Evolutionary conservation across 2,888 invertebrate genomes (phyloP), one percentile per base, ranked within the genome.

Genomic region (Trachelus tabidus): DNA sequence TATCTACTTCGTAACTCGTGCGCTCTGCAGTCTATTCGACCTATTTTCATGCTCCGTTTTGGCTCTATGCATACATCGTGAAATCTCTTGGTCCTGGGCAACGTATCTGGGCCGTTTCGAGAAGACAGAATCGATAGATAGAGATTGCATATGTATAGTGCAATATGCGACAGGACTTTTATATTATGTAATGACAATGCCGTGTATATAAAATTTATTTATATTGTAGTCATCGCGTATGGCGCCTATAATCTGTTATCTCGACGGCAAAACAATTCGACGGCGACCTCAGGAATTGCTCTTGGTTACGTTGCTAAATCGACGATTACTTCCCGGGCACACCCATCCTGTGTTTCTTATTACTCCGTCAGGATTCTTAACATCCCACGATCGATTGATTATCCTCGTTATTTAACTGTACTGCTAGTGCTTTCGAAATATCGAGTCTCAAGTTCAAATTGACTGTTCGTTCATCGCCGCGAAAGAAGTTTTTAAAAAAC

Each of bases 381-480:
- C 88, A 79, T 88, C 87, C 87, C 87, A 88, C 87, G 84, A 83
- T 80, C 84, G 81, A 84, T 84, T 83, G 85, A 87, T 86, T 85
- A 87, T 87, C 82, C 83, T 85, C 83, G 83, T 87, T 87, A 87
- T 82, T 23, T 23, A 23, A 15, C 9, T 56, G 15, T 6, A 56
- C 23, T 2, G 23, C 6, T 9, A 23, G 56, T 56, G 2, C 56
- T 23, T 6, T 23, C 9, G 56, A 23, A 9, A 56, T 56, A 23
- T 56, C 56, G 23, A 23, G 9, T 23, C 9, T 56, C 23, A 56
- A 9, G 2, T 23, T 56, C 1, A 23, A 56, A 23, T 56, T 23
- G 2, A 56, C 56, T 9, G 1, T 23, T 23, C 23, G 56, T 23
- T 0, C 56, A 9, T 56, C 6, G 23, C 2, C 23, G 23, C 23